A percentile compares a stretch with the other conserved stretches of the same genome.
Evolutionary conservation across 2,888 invertebrate genomes (phyloP).

Genomic region (Pantelozetes paolii): DNA sequence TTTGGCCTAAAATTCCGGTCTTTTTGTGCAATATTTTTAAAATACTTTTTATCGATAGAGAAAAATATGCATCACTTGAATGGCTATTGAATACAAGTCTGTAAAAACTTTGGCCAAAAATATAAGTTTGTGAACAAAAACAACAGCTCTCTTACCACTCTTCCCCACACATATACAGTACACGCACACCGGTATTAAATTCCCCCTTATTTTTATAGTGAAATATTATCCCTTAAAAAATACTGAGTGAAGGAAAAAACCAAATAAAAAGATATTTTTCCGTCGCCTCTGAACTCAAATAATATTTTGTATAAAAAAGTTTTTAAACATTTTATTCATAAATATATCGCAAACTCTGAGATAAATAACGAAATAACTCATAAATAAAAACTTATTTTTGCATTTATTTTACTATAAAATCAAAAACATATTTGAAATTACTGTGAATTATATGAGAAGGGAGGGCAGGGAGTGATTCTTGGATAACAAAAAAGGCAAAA

Average conservation of each 20-base stretch:
- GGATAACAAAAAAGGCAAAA: not conserved
- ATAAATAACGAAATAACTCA: not conserved
- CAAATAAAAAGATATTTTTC: not conserved
- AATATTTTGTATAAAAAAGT: no score
- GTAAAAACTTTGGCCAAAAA: not conserved
- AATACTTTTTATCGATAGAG: not conserved
- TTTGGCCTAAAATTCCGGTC: not conserved
- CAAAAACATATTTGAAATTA: no score
- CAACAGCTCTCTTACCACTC: not conserved
- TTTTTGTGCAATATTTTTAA: not conserved
- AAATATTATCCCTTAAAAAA: slow-evolving; percentile 12
- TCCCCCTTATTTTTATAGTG: slow-evolving; percentile 7
- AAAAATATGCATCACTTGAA: slow-evolving; percentile 3
- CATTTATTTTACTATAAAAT: no score
- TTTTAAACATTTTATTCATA: no score
- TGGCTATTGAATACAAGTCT: not conserved
- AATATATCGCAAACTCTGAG: no score
- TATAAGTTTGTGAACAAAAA: not conserved
- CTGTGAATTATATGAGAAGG: no score
- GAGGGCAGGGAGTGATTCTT: no score
- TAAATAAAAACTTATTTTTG: no score
- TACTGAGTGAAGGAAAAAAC: not conserved
- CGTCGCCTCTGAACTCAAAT: not conserved
- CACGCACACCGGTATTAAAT: not conserved
- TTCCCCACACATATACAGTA: not conserved